phyloP scores from a whole-genome alignment of 2,113 vertebrate genomes.

The Martes martes region DNA sequence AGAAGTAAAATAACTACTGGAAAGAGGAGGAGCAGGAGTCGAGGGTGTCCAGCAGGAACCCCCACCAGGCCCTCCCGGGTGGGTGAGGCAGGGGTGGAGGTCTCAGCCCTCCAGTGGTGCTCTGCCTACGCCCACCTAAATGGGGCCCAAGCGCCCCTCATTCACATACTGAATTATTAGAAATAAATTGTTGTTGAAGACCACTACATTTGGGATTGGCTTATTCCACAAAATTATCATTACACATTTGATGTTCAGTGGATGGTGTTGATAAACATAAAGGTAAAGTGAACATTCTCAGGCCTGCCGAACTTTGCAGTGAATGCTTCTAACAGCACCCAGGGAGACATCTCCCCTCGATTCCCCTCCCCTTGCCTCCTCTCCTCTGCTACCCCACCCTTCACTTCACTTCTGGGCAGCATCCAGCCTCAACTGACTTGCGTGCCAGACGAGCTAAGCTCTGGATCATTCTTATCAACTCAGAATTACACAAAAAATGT shows the following conservation, averaged over 20 bases:
- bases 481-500: neutral
- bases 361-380: rapidly evolving
- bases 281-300: neutral
- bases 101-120: neutral
- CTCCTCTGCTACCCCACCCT: rapidly evolving
- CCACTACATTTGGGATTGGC: neutral
- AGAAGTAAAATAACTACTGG: neutral
- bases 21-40: neutral
- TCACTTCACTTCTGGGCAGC: neutral
- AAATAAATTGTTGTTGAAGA: neutral
- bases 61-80: neutral
- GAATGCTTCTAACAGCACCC: neutral
- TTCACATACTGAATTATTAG: neutral
- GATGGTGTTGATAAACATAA: neutral
- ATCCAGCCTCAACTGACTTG: neutral
- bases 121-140: neutral
- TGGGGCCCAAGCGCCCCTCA: neutral
- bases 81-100: neutral
- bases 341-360: neutral
- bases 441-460: neutral
- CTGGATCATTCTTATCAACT: neutral
- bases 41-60: neutral
- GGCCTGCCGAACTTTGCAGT: neutral
- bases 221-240: neutral
- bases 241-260: neutral